Conservation (phyloP, 1,140 invertebrate genomes). For the Lanistes nyassanus region DNA sequence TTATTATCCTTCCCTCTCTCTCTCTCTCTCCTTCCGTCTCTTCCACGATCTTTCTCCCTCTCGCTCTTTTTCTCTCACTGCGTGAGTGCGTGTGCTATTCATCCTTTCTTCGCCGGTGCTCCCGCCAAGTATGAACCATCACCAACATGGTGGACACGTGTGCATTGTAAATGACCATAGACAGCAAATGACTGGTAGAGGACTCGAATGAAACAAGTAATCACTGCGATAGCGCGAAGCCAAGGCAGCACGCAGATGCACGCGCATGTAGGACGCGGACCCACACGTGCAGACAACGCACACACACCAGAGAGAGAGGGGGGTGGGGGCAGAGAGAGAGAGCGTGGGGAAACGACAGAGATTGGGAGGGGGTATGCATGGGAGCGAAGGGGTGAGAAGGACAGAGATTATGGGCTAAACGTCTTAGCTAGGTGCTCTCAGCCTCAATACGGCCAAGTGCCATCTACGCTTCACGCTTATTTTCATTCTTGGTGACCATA, state of each 20-base stretch:
- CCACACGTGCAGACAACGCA: slow-evolving; percentile 7
- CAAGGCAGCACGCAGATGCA: neutral
- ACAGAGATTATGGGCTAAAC: neutral
- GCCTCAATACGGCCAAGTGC: neutral
- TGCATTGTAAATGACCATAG: too few species aligned
- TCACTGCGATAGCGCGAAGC: too few species aligned
- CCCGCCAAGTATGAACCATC: too few species aligned
- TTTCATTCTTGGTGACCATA: neutral
- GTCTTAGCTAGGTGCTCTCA: neutral
- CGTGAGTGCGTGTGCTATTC: neutral
- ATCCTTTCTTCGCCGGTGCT: neutral
- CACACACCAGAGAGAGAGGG: neutral
- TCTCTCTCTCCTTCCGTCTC: neutral
- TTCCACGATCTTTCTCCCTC: neutral
- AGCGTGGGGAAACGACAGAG: neutral
- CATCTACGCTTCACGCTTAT: neutral
- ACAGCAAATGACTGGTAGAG: too few species aligned
- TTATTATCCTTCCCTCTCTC: neutral
- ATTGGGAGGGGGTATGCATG: neutral
- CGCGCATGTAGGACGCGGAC: slow-evolving; percentile 1
- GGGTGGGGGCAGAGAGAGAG: too few species aligned
- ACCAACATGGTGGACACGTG: too few species aligned
- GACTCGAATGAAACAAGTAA: too few species aligned
- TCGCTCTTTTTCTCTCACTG: neutral
- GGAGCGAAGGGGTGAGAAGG: neutral